Percentiles rank a stretch among this genome's conserved stretches.
Conservation (phyloP, 2,888 invertebrate genomes). For the Coremacera marginata region DNA sequence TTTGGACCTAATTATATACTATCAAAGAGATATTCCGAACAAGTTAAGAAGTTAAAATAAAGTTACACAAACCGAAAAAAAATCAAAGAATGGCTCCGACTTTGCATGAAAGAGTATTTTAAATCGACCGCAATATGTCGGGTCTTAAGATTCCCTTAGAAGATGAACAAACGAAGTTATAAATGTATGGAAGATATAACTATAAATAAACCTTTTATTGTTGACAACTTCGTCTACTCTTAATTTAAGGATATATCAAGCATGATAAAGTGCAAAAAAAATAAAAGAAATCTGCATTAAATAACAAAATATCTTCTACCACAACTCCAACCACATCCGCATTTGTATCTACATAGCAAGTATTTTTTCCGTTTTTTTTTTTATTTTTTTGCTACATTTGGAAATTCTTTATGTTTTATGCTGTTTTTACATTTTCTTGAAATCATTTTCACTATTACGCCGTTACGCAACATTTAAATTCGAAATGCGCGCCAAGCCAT, state of each 20-base stretch:
- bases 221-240: constrained; percentile 22
- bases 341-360: neutral
- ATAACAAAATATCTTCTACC: neutral
- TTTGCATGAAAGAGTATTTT: constrained; percentile 63
- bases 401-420: constrained; percentile 28
- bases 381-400: constrained; percentile 9
- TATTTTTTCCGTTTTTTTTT: constrained; percentile 27
- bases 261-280: constrained; percentile 10
- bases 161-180: constrained; percentile 26
- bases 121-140: constrained; percentile 66
- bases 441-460: constrained; percentile 54
- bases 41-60: too few relatives aligned
- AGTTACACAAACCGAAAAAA: neutral
- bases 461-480: constrained; percentile 64
- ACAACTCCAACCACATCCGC: neutral
- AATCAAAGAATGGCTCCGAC: constrained; percentile 9
- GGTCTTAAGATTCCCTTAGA: constrained; percentile 55
- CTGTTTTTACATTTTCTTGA: constrained; percentile 35
- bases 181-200: constrained; percentile 6
- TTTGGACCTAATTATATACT: too few relatives aligned
- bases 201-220: constrained; percentile 48
- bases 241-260: constrained; percentile 50
- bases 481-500: constrained; percentile 61
- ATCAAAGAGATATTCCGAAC: too few relatives aligned
- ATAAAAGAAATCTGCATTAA: neutral